Evolutionary conservation across 1,140 invertebrate species (phyloP).

Genomic region (Paralvinella palmiformis): DNA sequence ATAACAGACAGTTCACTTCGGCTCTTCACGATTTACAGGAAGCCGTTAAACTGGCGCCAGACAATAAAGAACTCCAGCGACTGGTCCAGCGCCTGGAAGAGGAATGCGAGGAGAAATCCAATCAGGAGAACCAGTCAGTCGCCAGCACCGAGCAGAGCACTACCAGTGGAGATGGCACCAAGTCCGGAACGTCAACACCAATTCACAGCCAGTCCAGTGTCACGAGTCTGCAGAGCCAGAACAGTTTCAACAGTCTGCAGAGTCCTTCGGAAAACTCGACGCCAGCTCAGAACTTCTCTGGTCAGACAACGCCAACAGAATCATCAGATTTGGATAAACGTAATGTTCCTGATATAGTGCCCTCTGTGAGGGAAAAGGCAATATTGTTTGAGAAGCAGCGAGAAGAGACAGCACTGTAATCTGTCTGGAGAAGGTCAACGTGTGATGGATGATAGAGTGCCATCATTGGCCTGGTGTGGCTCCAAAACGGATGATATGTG

Average conservation of each 20-base stretch:
- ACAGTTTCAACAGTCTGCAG: not conserved
- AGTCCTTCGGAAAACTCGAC: not conserved
- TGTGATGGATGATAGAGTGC: no score
- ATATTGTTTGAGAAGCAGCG: constrained; percentile 7
- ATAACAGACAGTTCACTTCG: constrained; percentile 57
- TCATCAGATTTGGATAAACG: no score
- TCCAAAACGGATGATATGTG: no score
- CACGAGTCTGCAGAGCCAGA: not conserved
- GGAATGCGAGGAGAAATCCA: constrained; percentile 52
- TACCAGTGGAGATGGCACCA: not conserved
- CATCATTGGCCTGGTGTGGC: no score
- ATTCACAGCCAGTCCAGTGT: not conserved
- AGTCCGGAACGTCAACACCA: no score
- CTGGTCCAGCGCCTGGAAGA: constrained; percentile 62
- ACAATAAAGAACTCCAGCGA: constrained; percentile 62
- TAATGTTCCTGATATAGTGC: constrained; percentile 11
- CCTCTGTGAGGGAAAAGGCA: not conserved
- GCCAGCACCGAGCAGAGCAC: constrained; percentile 34
- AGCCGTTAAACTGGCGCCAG: constrained; percentile 61
- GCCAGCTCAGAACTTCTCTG: not conserved
- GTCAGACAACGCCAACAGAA: not conserved
- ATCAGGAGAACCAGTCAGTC: constrained; percentile 31
- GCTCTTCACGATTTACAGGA: constrained; percentile 65
- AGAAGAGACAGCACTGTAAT: constrained; percentile 20
- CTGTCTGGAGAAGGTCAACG: no score